Percentiles rank a stretch among this genome's conserved stretches.
phyloP scores from a whole-genome alignment of 92 coral and sea anemone species.

The Pocillopora meandrina region DNA sequence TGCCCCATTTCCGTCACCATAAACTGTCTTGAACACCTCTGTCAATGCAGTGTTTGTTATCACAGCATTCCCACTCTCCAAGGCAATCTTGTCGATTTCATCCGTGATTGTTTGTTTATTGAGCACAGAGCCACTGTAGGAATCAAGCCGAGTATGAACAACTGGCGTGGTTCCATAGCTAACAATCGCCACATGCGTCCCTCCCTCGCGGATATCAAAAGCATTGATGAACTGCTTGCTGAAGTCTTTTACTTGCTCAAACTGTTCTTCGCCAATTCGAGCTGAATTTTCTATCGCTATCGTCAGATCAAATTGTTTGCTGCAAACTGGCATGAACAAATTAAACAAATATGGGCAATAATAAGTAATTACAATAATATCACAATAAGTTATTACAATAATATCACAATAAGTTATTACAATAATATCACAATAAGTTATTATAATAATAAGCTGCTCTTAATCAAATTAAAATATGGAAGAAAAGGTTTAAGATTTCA shows the following conservation, averaged over 20 bases:
- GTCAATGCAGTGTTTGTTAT: conserved; percentile 43
- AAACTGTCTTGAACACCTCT: conserved; percentile 49
- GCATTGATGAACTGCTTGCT: conserved; percentile 67
- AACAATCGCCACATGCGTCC: conserved; percentile 66
- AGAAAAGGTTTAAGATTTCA: too few species aligned
- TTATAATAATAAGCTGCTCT: too few species aligned
- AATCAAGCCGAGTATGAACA: conserved; percentile 54
- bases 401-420: not conserved
- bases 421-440: not conserved
- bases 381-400: not conserved
- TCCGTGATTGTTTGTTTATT: conserved; percentile 25
- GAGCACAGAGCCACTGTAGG: conserved; percentile 46
- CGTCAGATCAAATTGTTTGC: conserved; percentile 64
- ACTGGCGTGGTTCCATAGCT: conserved; percentile 52
- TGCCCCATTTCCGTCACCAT: conserved; percentile 50
- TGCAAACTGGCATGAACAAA: conserved; percentile 51
- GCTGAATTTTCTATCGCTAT: conserved; percentile 61
- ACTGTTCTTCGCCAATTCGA: conserved; percentile 45
- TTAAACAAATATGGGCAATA: not conserved
- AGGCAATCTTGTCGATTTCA: conserved; percentile 41
- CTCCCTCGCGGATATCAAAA: conserved; percentile 45
- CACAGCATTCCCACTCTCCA: conserved; percentile 16
- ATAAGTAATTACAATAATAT: not conserved
- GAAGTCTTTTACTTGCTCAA: conserved; percentile 57
- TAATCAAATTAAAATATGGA: too few species aligned